Evolutionary conservation across 2,113 vertebrate genomes (phyloP), one percentile per base, ranked within the genome.

Genomic region (Haemorhous mexicanus): DNA sequence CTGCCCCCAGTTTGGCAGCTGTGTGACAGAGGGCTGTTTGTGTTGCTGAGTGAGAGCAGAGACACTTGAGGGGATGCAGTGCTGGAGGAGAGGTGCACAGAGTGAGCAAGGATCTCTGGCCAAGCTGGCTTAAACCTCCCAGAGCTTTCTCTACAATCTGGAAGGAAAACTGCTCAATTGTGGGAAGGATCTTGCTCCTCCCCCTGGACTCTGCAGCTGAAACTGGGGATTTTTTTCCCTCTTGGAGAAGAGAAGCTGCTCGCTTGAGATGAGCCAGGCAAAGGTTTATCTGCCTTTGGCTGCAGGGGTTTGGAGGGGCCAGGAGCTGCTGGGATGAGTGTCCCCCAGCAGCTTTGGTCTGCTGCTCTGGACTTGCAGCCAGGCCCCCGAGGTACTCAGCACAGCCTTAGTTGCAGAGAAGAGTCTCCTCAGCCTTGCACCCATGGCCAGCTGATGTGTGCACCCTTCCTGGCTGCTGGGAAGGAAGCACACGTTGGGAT

Each of bases 1-100:
- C 84, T 93, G 87, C 94, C 96, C 96, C 96, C 83, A 94, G 92
- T 92, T 86, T 90, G 92, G 92, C 92, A 62, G 70, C 84, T 67
- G 70, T 30, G 28, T 62, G n/a, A 85, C 55, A 93, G 90, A 93
- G 64, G 91, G 82, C 21, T 84, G 87, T 86, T 96, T 96, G 94
- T 94, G 90, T 53, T 86, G 89, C 93, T 53, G 80, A 80, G 90
- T 13, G 79, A 94, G 87, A 92, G 84, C 94, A 81, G 94, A 95
- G 89, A 77, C 55, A 10, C 70, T 93, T 3, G 0, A 16, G 87
- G 76, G 93, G 93, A 82, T 64, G 63, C 35, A 9, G 67, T 11
- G 73, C 89, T 84, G 82, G 77, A 78, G 82, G 52, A 94, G 79
- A 94, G 93, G 84, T 68, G 39, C 3, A 6, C 32, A 1, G 33